These are phyloP conservation scores for Spodoptera picta DNA, from an alignment of 2,888 invertebrate genomes.

Conservation along the genomic window DNA sequence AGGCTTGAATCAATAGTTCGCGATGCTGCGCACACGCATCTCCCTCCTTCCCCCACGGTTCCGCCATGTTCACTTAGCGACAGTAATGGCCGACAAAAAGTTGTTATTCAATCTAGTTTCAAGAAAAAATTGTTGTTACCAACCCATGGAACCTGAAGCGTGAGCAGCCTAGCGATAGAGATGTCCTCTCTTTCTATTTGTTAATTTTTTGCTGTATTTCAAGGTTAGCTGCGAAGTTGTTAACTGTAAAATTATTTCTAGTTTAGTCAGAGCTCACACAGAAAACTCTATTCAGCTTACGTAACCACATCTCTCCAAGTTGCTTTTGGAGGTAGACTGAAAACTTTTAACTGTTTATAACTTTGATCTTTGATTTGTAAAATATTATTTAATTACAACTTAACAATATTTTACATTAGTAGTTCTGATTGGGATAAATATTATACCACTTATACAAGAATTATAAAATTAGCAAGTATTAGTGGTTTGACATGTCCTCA, in stretches of 20 bases:
- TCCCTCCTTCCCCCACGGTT: not conserved
- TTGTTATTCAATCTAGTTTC: conserved; percentile 52
- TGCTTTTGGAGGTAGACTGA: no score
- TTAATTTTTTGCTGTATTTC: conserved; percentile 37
- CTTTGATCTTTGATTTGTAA: no score
- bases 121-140: conserved; percentile 44
- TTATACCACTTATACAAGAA: no score
- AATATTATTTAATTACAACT: no score
- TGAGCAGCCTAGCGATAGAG: conserved; percentile 21
- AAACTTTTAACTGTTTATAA: no score
- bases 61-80: conserved; percentile 41
- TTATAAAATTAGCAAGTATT: no score
- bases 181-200: conserved; percentile 34
- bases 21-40: conserved; percentile 49
- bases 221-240: conserved; percentile 32
- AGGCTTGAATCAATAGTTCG: conserved; percentile 57
- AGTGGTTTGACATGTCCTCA: no score
- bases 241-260: conserved; percentile 11
- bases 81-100: conserved; percentile 48
- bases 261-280: conserved; percentile 1
- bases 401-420: no score
- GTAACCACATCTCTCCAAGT: no score
- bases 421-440: no score
- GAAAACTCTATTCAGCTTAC: not conserved
- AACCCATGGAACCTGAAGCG: conserved; percentile 19